Evolutionary conservation across 1,140 invertebrate species (phyloP).

Genomic region (Leptinotarsa undecemlineata): DNA sequence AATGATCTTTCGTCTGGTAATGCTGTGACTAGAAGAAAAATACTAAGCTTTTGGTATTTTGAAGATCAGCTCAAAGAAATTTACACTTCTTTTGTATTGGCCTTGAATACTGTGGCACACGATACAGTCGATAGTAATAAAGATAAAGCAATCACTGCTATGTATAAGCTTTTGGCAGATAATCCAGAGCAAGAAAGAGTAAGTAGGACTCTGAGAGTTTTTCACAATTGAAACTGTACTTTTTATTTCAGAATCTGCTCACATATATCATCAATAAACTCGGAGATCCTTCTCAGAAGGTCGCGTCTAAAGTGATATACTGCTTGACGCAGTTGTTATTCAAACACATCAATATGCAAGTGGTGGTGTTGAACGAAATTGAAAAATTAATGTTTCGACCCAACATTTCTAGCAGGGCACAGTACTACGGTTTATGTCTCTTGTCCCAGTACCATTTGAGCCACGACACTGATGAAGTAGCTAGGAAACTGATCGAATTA

Average conservation of each 20-base stretch:
- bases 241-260: slow-evolving; percentile 70
- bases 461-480: slow-evolving; percentile 74
- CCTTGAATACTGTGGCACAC: slow-evolving; percentile 65
- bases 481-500: slow-evolving; percentile 82
- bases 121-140: slow-evolving; percentile 79
- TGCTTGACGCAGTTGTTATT: slow-evolving; percentile 83
- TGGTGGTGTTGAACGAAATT: slow-evolving; percentile 82
- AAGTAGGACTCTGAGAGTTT: slow-evolving; percentile 39
- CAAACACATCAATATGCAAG: slow-evolving; percentile 91
- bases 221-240: neutral
- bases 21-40: slow-evolving; percentile 60
- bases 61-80: slow-evolving; percentile 81
- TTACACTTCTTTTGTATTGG: slow-evolving; percentile 72
- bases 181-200: slow-evolving; percentile 90
- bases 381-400: slow-evolving; percentile 86
- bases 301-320: slow-evolving; percentile 85
- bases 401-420: slow-evolving; percentile 82
- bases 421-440: slow-evolving; percentile 94
- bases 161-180: slow-evolving; percentile 78
- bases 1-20: slow-evolving; percentile 60
- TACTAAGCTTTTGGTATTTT: slow-evolving; percentile 72
- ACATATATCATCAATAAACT: slow-evolving; percentile 90
- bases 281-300: slow-evolving; percentile 86
- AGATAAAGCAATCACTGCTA: slow-evolving; percentile 76
- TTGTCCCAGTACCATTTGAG: slow-evolving; percentile 79